Base-by-base conservation (phyloP, 2,888 invertebrate species). In the Dasysyrphus tricinctus region DNA sequence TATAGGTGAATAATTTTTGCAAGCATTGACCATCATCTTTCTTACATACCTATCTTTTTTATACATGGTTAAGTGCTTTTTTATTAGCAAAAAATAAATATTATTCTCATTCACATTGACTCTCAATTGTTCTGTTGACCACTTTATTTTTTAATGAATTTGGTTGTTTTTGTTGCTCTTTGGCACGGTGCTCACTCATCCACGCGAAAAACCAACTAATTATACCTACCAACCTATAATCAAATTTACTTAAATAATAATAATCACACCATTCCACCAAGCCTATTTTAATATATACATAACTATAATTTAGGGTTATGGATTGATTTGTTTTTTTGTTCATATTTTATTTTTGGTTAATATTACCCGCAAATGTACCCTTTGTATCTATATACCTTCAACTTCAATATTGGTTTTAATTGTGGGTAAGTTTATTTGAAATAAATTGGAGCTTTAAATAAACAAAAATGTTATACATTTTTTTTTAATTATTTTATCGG, bases 171-270 rank as follows among this genome's bases (percentile, higher is more conserved):
- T 78, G 61, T 61, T 79, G 54, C 72, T 77, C 57, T 51, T 37
- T 63, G 37, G 67, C 73, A 80, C 80, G 44, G 49, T 74, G 73
- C 59, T 47, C 56, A 79, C 51, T 65, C 19, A 72, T 63, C 63
- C 79, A 79, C 56, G 59, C 59, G 56, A 16, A 63, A 75, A 76
- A 67, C 29, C 69, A 67, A 67, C 69, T 69, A 69, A 69, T 49
- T 47, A 24, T 65, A 67, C 49, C 49, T 49, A 69, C 54, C 69
- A 69, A 69, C 54, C 54, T 47, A 47, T 37, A 65, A 65, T 37
- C 19, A 49, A 54, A 34, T 69, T 51, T 51, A 67, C 49, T 51
- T 9, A 37, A 51, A 67, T 19, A 34, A 49, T 59, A 37, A 59
- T 59, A 47, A 47, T n/a, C 37, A 69, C 67, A 51, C 34, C 34